These are phyloP conservation scores for Drosophila santomea DNA, from an alignment of 1,140 invertebrate genomes.

Conservation along the genomic window DNA sequence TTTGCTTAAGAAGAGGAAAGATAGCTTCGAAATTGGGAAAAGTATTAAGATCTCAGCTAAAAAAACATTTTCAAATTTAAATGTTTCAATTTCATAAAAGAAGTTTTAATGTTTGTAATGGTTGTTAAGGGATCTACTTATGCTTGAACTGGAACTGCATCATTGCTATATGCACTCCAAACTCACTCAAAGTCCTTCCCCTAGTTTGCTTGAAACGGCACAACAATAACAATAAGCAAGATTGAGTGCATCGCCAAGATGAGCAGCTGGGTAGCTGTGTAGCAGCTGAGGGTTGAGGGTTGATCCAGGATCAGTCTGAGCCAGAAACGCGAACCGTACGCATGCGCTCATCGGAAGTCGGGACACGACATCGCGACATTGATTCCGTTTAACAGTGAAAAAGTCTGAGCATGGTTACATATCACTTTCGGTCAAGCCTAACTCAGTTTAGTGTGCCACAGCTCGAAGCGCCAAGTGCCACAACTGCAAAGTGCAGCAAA, in stretches of 20 bases:
- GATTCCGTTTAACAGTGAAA: conserved; percentile 4
- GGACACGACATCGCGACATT: not conserved
- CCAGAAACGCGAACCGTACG: conserved; percentile 16
- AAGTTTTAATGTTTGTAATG: no score
- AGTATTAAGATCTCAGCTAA: no score
- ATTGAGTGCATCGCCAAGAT: conserved; percentile 3
- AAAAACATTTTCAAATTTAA: no score
- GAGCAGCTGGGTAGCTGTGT: conserved; percentile 1
- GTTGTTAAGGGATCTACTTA: no score
- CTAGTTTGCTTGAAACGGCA: conserved; percentile 4
- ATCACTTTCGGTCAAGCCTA: conserved; percentile 30
- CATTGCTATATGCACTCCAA: not conserved
- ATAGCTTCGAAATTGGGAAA: not conserved
- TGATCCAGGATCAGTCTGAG: conserved; percentile 54
- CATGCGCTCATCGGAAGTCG: not conserved
- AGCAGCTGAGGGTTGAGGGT: not conserved
- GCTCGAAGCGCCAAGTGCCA: not conserved
- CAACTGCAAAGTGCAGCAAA: conserved; percentile 2
- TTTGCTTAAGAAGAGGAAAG: not conserved
- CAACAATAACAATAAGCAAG: not conserved
- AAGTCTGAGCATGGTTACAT: conserved; percentile 43
- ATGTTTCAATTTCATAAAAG: no score
- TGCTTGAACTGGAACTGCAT: no score
- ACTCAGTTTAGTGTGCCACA: conserved; percentile 38
- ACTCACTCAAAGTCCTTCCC: conserved; percentile 36